Base-by-base conservation (phyloP, 37 sponge, comb jelly and placozoan genomes). In the Halichondria panicea region DNA sequence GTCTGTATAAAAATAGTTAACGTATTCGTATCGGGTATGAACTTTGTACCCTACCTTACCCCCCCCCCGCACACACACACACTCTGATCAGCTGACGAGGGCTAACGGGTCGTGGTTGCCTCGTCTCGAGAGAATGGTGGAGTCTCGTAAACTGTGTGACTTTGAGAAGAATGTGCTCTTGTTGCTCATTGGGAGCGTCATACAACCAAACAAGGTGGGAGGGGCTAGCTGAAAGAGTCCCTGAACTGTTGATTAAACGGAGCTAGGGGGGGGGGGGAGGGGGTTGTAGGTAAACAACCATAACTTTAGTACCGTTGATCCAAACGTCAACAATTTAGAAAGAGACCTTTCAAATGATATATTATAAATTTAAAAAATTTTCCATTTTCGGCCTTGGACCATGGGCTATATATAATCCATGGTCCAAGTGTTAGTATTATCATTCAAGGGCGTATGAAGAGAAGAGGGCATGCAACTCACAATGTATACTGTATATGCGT, bases 81-180 rank as follows among this genome's bases (percentile, higher is more conserved):
- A 13, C 25, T 41, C 58, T 27, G 39, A 34, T 0, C 63, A 89
- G 85, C 68, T 90, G 48, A 90, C 91, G 15, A 90, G 66, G 65
- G 55, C 55, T 30, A 55, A 64, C 0, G 86, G 82, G 28, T 57
- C 67, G 1, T 91, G 87, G 87, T 53, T 81, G 19, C 87, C 87
- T 24, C 68, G 87, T 24, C 62, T 71, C 53, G 91, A 90, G 73
- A 56, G 92, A 41, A 81, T 91, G 88, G 87, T 86, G 25, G 64
- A 74, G 59, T 87, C 83, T 40, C 74, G 92, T 52, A 65, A 68
- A 27, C 76, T 91, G 64, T 74, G 84, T 55, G 12, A 39, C 36
- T 86, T 91, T 78, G 92, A 91, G 80, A 91, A 86, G 73, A 86
- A 78, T 62, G 84, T 91, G 27, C 70, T 91, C 8, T 66, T 91